Conservation (phyloP, 2,888 invertebrate genomes). For the Euclidia mi region DNA sequence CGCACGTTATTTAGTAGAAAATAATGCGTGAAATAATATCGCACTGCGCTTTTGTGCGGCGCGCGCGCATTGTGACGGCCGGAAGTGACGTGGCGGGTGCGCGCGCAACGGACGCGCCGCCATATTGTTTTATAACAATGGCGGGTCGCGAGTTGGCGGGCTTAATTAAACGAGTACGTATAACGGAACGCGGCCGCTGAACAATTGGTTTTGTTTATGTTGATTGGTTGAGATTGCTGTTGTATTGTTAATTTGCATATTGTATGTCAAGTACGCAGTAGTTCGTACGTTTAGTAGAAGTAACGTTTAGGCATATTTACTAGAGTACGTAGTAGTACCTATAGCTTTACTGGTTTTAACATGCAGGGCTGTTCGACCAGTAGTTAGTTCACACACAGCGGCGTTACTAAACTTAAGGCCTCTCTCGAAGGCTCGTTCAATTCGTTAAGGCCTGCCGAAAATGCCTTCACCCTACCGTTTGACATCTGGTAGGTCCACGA, state of each 20-base stretch:
- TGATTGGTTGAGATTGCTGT: slow-evolving; percentile 8
- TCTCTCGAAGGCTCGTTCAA: no score
- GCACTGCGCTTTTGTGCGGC: slow-evolving; percentile 85
- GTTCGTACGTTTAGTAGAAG: no score
- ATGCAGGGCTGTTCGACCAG: no score
- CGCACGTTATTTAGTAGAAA: slow-evolving; percentile 70
- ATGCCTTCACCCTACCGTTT: no score
- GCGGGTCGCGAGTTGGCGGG: slow-evolving; percentile 30
- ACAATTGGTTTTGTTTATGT: not conserved
- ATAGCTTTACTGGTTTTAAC: no score
- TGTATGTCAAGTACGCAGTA: no score
- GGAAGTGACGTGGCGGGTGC: slow-evolving; percentile 73
- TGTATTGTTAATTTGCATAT: slow-evolving; percentile 2
- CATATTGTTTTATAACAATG: slow-evolving; percentile 70
- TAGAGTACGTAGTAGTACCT: no score
- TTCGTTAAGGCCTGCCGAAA: no score
- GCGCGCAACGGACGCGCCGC: slow-evolving; percentile 61
- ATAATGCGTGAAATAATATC: slow-evolving; percentile 74
- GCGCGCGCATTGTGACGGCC: slow-evolving; percentile 70
- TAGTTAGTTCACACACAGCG: no score
- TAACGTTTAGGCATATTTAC: no score
- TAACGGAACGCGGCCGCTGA: slow-evolving; percentile 16
- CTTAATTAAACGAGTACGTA: slow-evolving; percentile 47
- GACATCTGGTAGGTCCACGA: no score
- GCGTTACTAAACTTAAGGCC: no score